Conservation (phyloP, 2,113 vertebrate genomes). For the Jaculus jaculus region DNA sequence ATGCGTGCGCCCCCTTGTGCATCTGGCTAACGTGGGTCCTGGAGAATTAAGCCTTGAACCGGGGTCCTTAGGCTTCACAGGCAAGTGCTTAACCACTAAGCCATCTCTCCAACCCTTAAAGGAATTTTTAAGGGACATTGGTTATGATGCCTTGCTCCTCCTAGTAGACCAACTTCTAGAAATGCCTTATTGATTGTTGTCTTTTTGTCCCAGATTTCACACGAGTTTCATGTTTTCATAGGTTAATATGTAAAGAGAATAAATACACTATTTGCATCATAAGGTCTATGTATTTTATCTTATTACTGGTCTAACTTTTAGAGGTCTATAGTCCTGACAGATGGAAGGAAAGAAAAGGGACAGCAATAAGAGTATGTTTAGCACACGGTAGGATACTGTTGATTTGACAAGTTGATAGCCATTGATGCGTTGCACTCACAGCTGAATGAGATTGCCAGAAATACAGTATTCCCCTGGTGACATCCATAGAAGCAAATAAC, state of each 20-base stretch:
- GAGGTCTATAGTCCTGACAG: not conserved
- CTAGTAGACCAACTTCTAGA: not conserved
- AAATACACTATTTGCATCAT: not conserved
- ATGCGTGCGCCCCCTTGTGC: too few species aligned
- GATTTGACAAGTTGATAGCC: not conserved
- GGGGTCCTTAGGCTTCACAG: too few species aligned
- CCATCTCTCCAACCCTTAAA: too few species aligned
- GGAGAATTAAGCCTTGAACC: too few species aligned
- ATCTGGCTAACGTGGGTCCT: too few species aligned
- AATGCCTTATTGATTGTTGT: not conserved
- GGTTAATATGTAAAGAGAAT: not conserved
- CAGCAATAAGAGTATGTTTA: not conserved
- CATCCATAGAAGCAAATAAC: not conserved
- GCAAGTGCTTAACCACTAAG: too few species aligned
- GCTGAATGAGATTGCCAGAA: not conserved
- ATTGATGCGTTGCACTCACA: not conserved
- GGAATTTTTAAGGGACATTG: not conserved
- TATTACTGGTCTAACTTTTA: not conserved
- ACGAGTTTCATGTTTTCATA: not conserved
- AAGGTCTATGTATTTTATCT: conserved; percentile 16
- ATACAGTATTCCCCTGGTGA: not conserved
- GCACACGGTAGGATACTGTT: not conserved
- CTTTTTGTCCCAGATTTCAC: not conserved
- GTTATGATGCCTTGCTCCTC: not conserved
- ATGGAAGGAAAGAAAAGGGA: not conserved